These are phyloP conservation scores for Petaurus breviceps DNA, from an alignment of 2,113 vertebrate genomes.

Conservation along the genomic window DNA sequence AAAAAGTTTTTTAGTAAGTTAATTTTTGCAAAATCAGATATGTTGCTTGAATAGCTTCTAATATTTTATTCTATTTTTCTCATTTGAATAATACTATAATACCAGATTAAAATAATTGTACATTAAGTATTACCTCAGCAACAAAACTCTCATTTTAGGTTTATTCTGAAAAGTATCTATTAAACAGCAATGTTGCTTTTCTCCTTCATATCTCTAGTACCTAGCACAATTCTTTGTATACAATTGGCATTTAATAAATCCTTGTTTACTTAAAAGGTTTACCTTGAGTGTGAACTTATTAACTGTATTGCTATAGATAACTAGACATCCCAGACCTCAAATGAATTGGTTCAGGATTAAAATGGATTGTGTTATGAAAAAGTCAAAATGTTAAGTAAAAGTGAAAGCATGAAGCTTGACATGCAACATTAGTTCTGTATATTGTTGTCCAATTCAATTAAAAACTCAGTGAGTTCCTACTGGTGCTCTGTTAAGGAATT, in stretches of 20 bases:
- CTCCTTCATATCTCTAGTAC: not conserved
- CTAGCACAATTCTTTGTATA: not conserved
- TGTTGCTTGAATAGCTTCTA: constrained; percentile 59
- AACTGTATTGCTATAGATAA: not conserved
- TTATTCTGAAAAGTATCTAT: not conserved
- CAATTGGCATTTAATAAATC: not conserved
- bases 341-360: not conserved
- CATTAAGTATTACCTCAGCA: not conserved
- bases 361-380: not conserved
- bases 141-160: not conserved
- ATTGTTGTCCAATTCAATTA: not conserved
- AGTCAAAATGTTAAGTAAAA: not conserved
- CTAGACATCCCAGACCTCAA: not conserved
- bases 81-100: constrained; percentile 62
- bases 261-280: not conserved
- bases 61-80: constrained; percentile 52
- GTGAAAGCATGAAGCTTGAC: not conserved
- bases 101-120: constrained; percentile 55
- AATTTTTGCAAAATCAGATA: constrained; percentile 67
- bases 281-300: not conserved
- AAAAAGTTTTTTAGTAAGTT: constrained; percentile 71
- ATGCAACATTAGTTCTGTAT: constrained; percentile 7
- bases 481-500: not conserved
- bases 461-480: not conserved
- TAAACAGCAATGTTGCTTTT: not conserved